Evolutionary conservation across 2,797 vertebrate species (phyloP).

Genomic region (Neostethus bicornis): DNA sequence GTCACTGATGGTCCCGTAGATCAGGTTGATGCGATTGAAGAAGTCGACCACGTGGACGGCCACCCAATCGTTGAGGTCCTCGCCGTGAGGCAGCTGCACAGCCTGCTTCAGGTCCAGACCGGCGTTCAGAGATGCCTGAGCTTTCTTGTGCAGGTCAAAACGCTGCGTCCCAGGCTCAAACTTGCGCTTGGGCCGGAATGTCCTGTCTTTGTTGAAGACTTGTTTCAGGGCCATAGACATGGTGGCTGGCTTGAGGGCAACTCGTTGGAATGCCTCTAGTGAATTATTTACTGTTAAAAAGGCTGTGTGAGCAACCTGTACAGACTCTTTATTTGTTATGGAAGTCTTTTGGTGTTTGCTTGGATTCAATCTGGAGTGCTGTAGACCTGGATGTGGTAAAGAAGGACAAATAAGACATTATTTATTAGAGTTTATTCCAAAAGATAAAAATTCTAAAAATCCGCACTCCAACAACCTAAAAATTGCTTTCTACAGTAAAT

Average conservation of each 20-base stretch:
- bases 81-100: slow-evolving; percentile 88
- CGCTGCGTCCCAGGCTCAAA: slow-evolving; percentile 95
- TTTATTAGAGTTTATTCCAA: too few species aligned
- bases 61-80: slow-evolving; percentile 95
- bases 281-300: slow-evolving; percentile 54
- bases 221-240: slow-evolving; percentile 93
- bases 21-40: slow-evolving; percentile 98
- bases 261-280: slow-evolving; percentile 39
- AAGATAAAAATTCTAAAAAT: too few species aligned
- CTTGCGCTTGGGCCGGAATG: slow-evolving; percentile 96
- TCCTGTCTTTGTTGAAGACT: slow-evolving; percentile 97
- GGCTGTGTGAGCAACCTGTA: slow-evolving; percentile 44
- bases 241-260: slow-evolving; percentile 42
- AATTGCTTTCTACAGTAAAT: too few species aligned
- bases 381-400: slow-evolving; percentile 33
- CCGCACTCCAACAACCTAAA: too few species aligned
- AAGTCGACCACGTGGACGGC: slow-evolving; percentile 97
- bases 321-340: slow-evolving; percentile 21
- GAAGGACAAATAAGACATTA: slow-evolving; percentile 20
- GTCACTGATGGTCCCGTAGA: slow-evolving; percentile 95
- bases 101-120: slow-evolving; percentile 93
- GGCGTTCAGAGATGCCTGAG: slow-evolving; percentile 92
- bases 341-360: slow-evolving; percentile 31
- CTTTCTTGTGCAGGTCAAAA: slow-evolving; percentile 95
- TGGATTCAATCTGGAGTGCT: slow-evolving; percentile 19